Evolutionary conservation across 2,113 vertebrate species (phyloP).

Genomic region (Hyaena hyaena): DNA sequence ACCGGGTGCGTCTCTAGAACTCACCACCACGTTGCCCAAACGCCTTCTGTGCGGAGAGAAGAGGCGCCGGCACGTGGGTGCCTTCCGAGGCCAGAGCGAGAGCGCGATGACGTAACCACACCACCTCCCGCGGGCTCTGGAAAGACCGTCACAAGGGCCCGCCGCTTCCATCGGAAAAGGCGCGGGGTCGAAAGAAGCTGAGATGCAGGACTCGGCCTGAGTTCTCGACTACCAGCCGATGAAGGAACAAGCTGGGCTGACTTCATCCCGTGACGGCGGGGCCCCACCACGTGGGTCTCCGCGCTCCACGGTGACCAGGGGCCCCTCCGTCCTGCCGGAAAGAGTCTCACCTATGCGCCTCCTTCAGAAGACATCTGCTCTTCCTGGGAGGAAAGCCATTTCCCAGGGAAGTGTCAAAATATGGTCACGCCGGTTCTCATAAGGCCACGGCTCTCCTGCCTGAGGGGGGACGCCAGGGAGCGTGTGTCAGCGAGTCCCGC

Average conservation of each 20-base stretch:
- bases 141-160: not conserved
- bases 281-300: accelerated
- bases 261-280: accelerated
- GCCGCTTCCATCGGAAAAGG: not conserved
- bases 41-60: not conserved
- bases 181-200: not conserved
- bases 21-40: accelerated
- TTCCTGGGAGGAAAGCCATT: constrained; percentile 71
- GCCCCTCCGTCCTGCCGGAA: not conserved
- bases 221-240: not conserved
- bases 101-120: accelerated
- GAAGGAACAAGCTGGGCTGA: not conserved
- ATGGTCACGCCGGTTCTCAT: constrained; percentile 71
- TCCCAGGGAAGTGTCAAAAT: constrained; percentile 76
- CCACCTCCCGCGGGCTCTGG: not conserved
- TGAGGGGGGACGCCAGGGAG: constrained; percentile 69
- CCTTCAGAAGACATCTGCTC: constrained; percentile 2
- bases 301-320: accelerated
- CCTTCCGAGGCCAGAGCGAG: accelerated
- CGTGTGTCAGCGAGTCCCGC: constrained; percentile 25
- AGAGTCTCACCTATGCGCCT: not conserved
- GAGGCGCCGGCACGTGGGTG: accelerated
- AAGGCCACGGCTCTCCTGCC: constrained; percentile 78
- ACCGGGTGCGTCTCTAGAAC: not conserved
- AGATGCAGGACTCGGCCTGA: not conserved